These are phyloP conservation scores for Lordiphosa clarofinis DNA, from an alignment of 1,140 invertebrate genomes.

Conservation along the genomic window DNA sequence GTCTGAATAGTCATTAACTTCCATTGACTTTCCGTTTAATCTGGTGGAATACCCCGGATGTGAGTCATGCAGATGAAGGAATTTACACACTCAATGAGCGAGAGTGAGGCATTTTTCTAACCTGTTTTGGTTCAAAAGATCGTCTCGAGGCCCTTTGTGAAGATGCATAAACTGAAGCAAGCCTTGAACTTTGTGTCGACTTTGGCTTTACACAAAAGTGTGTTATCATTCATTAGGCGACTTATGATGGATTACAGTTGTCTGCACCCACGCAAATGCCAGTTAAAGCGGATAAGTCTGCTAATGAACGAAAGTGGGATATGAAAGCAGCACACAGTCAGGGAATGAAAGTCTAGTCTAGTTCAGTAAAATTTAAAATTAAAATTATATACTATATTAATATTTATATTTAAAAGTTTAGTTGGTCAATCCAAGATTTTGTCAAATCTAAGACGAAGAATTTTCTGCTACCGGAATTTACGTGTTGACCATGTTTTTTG, in stretches of 20 bases:
- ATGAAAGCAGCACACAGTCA: conserved; percentile 7
- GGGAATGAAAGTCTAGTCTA: no score
- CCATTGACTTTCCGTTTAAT: conserved; percentile 25
- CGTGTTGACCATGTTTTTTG: no score
- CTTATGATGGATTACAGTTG: conserved; percentile 51
- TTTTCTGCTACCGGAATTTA: no score
- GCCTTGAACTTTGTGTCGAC: conserved; percentile 42
- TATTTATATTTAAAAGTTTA: no score
- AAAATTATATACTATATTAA: no score
- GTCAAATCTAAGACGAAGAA: no score
- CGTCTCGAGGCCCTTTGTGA: conserved; percentile 15
- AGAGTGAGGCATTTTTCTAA: conserved; percentile 25
- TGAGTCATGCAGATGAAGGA: conserved; percentile 45
- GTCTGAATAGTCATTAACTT: conserved; percentile 33
- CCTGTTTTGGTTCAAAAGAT: conserved; percentile 39
- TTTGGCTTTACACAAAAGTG: not conserved
- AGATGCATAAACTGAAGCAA: conserved; percentile 9
- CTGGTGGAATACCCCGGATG: conserved; percentile 64
- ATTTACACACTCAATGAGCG: conserved; percentile 14
- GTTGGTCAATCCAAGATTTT: no score
- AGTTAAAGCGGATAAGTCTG: not conserved
- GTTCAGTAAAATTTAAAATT: no score
- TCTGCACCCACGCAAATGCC: conserved; percentile 21
- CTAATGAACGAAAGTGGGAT: conserved; percentile 35
- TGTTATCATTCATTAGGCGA: conserved; percentile 21